Percentiles rank a stretch among this genome's conserved stretches.
Evolutionary conservation across 2,888 invertebrate genomes (phyloP).

Genomic region (Microctonus hyperodae): DNA sequence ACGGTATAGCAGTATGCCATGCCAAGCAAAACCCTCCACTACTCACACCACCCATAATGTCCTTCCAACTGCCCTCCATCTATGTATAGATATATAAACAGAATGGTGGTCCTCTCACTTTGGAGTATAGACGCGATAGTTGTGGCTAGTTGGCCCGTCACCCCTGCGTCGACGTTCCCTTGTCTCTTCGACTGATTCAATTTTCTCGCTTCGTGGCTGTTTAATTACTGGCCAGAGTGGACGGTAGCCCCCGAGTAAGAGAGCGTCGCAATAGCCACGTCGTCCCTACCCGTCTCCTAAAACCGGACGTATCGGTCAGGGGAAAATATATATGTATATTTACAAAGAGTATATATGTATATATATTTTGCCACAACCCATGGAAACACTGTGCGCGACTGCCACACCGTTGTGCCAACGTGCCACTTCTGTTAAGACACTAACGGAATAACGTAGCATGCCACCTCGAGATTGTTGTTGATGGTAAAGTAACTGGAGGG

Average conservation of each 20-base stretch:
- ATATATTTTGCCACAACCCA: conserved; percentile 4
- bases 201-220: conserved; percentile 62
- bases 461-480: conserved; percentile 62
- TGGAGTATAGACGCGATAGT: conserved; percentile 55
- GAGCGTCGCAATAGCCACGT: conserved; percentile 25
- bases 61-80: conserved; percentile 23
- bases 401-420: conserved; percentile 18
- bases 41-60: conserved; percentile 28
- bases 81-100: conserved; percentile 28
- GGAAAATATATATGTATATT: too few species aligned
- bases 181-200: conserved; percentile 64
- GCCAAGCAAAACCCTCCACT: conserved; percentile 14
- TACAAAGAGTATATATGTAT: conserved; percentile 11
- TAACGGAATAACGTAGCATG: conserved; percentile 60
- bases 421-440: conserved; percentile 53
- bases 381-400: conserved; percentile 15
- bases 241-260: conserved; percentile 44
- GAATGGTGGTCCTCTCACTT: conserved; percentile 38
- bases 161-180: conserved; percentile 62
- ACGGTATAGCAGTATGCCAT: conserved; percentile 13
- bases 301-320: conserved; percentile 32
- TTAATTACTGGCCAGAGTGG: conserved; percentile 63
- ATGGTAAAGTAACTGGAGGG: conserved; percentile 58
- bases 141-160: conserved; percentile 63
- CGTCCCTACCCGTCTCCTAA: conserved; percentile 18